Percentiles rank a stretch among this genome's conserved stretches.
Conservation (phyloP, 2,797 vertebrate genomes). For the Parauchenoglanis punctatus region DNA sequence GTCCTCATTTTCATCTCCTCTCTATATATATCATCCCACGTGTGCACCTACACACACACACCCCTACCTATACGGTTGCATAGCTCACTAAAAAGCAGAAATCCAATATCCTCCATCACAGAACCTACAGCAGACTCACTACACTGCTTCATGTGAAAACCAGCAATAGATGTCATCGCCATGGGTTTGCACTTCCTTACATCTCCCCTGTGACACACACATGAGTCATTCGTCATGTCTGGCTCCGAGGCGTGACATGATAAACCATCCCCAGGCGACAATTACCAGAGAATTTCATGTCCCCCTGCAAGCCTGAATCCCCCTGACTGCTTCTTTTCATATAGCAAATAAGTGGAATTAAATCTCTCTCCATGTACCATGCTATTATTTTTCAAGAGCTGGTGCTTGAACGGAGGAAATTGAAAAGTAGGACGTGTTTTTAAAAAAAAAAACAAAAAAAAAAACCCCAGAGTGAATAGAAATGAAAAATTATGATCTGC, state of each 20-base stretch:
- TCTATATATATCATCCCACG: background rate
- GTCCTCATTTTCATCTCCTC: background rate
- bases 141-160: background rate
- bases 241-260: constrained; percentile 11
- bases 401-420: constrained; percentile 2
- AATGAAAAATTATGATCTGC: background rate
- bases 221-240: constrained; percentile 10
- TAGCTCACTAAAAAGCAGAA: background rate
- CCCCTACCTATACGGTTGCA: background rate
- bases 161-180: background rate
- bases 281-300: constrained; percentile 42
- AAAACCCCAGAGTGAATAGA: background rate
- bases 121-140: background rate
- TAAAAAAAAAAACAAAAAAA: background rate
- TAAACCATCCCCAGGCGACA: constrained; percentile 28
- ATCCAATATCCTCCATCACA: background rate
- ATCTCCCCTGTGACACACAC: constrained; percentile 11
- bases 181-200: background rate
- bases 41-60: background rate
- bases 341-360: constrained; percentile 25
- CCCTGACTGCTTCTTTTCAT: background rate
- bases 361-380: background rate
- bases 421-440: background rate
- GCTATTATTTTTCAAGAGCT: background rate
- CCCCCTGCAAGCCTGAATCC: background rate